Evolutionary conservation across 2,113 vertebrate species (phyloP).

Genomic region (Laticauda laticaudata): DNA sequence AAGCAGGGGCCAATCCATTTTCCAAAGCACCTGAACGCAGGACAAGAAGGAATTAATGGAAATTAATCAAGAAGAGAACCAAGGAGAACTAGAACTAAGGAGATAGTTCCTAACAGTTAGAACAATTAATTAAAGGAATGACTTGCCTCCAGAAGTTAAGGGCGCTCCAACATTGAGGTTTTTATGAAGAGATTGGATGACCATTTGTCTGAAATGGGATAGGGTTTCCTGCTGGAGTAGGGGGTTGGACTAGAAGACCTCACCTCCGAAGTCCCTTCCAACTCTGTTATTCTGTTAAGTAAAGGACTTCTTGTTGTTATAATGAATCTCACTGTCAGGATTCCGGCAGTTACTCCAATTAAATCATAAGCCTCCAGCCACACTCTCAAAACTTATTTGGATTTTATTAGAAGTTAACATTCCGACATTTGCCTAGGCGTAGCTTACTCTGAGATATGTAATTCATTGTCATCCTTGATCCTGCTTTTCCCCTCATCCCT

Average conservation of each 20-base stretch:
- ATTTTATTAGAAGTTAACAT: no score
- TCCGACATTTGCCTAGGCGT: no score
- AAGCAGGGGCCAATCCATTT: neutral
- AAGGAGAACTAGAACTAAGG: neutral
- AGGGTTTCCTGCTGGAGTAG: neutral
- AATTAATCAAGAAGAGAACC: neutral
- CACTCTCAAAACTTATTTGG: no score
- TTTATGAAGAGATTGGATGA: neutral
- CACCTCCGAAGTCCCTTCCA: neutral
- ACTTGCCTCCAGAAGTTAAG: neutral
- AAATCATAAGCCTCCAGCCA: no score
- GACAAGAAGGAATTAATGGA: neutral
- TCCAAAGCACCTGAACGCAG: neutral
- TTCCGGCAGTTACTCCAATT: no score
- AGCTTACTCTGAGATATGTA: no score
- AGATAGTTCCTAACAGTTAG: neutral
- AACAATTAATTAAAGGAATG: neutral
- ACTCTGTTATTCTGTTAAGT: neutral
- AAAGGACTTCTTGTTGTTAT: neutral
- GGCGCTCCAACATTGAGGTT: neutral
- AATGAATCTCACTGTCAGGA: neutral
- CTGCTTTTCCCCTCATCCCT: no score
- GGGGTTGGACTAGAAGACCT: neutral
- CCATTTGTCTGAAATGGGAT: neutral
- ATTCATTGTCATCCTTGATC: no score